Base-by-base conservation (phyloP, 2,797 vertebrate species). In the Arnoldichthys spilopterus region DNA sequence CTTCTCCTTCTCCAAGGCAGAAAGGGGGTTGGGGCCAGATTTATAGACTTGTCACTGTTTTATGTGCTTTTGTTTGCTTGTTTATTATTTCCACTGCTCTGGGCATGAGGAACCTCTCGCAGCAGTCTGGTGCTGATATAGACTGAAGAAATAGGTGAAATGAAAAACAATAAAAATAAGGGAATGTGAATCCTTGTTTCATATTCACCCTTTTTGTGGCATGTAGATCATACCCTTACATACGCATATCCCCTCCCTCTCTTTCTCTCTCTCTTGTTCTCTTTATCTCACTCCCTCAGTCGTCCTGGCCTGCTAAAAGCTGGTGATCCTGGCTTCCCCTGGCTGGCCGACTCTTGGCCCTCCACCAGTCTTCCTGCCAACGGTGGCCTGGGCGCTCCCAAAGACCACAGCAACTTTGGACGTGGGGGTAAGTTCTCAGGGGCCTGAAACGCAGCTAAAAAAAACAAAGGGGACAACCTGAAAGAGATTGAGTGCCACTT, bases 301-400 rank as follows among this genome's bases (percentile, higher is more conserved):
- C 97, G 97, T 56, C 97, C 98, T 64, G 98, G 98, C 83, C 90
- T 99, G 83, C 90, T 99, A 84, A 98, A 97, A 82, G 93, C 96
- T 73, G 93, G 95, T 85, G 98, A 99, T 89, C 95, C 97, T 13
- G 96, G 91, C 74, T 98, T 99, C 85, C 98, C 97, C 81, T 99
- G 98, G 98, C 95, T 99, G 87, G 97, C 98, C 4, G 98, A 99
- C 90, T 99, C 98, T 24, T 99, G 98, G 98, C 98, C 98, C 40
- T 94, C 97, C 72, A 96, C 97, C 71, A 98, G 97, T 91, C 94
- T 99, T 83, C 97, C 98, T 0, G 97, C 98, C 82, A 99, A 97
- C 90, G 96, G 96, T 85, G 94, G 92, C 86, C 96, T 93, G 49
- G 97, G 94, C 81, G 97, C 96, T 78, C 94, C 97, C 51, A 98